Evolutionary conservation across 2,888 invertebrate species (phyloP).

Genomic region (Ennomos erosarius): DNA sequence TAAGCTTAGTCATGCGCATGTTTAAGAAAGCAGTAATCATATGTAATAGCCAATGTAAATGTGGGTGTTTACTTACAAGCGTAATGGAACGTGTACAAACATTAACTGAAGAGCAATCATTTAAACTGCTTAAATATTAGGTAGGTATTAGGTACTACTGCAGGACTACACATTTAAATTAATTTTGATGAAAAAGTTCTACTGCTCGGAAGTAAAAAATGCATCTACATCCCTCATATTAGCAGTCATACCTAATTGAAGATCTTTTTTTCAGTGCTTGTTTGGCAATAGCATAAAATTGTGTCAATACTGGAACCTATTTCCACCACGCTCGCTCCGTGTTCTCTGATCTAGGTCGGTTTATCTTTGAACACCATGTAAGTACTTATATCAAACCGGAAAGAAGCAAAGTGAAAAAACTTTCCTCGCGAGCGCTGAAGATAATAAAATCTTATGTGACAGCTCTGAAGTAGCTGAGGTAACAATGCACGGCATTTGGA

Average conservation of each 20-base stretch:
- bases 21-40: constrained; percentile 26
- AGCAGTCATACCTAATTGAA: no score
- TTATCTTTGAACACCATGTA: constrained; percentile 7
- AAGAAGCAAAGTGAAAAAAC: constrained; percentile 6
- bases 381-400: constrained; percentile 8
- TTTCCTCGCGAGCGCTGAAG: constrained; percentile 24
- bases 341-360: constrained; percentile 13
- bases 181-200: no score
- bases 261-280: no score
- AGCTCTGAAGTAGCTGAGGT: constrained; percentile 22
- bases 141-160: neutral
- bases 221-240: no score
- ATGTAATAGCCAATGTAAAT: constrained; percentile 23
- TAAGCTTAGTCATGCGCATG: constrained; percentile 28
- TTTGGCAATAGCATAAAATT: no score
- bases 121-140: neutral
- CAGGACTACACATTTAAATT: no score
- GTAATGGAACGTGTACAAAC: constrained; percentile 10
- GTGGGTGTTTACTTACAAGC: constrained; percentile 16
- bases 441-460: constrained; percentile 29
- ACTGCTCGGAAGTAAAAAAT: no score
- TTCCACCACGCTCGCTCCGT: no score
- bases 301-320: no score
- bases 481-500: constrained; percentile 51
- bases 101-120: constrained; percentile 1